Conservation (phyloP, 2,888 invertebrate species). For the Chymomyza amoena region DNA sequence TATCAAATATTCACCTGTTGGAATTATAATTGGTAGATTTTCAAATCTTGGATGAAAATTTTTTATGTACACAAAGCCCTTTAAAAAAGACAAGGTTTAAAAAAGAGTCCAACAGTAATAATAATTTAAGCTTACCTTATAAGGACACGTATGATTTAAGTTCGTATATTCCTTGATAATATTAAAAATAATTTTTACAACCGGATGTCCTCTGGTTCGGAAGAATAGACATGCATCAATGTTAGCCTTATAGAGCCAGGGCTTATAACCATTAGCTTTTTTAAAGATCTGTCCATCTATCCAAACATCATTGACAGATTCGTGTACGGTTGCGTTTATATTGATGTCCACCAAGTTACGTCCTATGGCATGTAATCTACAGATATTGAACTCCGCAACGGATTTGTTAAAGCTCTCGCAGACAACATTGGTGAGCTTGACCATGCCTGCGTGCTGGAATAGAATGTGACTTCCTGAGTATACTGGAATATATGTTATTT, state of each 20-base stretch:
- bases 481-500: neutral
- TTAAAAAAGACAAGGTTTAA: neutral
- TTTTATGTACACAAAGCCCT: constrained; percentile 38
- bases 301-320: constrained; percentile 25
- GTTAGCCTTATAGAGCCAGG: constrained; percentile 36
- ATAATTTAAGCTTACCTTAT: constrained; percentile 20
- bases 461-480: neutral
- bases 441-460: constrained; percentile 7
- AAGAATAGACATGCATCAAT: constrained; percentile 44
- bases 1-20: constrained; percentile 44
- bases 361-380: constrained; percentile 39
- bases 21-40: constrained; percentile 34
- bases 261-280: constrained; percentile 48
- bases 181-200: constrained; percentile 34
- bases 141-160: constrained; percentile 47
- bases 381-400: constrained; percentile 32
- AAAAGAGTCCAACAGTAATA: too few relatives aligned
- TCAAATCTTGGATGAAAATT: constrained; percentile 36
- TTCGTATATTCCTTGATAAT: constrained; percentile 40
- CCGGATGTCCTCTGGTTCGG: constrained; percentile 27
- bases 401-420: constrained; percentile 44
- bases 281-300: constrained; percentile 33
- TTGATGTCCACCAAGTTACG: constrained; percentile 36
- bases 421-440: constrained; percentile 46
- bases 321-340: constrained; percentile 23